These are phyloP conservation scores for Cephus runcator DNA, from an alignment of 2,888 invertebrate species.

Conservation along the genomic window DNA sequence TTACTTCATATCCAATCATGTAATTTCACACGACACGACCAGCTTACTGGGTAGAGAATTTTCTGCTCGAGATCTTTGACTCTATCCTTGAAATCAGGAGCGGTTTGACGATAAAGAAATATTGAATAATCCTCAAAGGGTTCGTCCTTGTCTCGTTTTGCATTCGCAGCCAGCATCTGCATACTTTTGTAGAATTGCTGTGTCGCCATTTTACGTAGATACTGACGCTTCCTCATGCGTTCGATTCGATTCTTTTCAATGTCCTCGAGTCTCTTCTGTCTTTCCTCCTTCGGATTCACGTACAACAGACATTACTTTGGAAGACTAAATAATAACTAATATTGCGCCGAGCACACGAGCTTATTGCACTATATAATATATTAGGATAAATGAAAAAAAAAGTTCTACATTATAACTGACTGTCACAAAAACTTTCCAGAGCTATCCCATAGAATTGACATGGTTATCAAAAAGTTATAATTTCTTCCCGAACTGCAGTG, in stretches of 20 bases:
- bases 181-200: slow-evolving; percentile 87
- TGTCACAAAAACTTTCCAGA: not conserved
- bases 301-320: slow-evolving; percentile 25
- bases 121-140: slow-evolving; percentile 87
- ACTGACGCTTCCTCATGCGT: slow-evolving; percentile 73
- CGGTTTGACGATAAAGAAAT: slow-evolving; percentile 86
- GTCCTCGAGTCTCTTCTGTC: slow-evolving; percentile 79
- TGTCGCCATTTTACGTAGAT: slow-evolving; percentile 79
- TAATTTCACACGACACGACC: slow-evolving; percentile 18
- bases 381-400: not conserved
- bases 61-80: slow-evolving; percentile 84
- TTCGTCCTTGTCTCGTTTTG: slow-evolving; percentile 72
- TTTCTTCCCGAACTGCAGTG: slow-evolving; percentile 43
- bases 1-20: not conserved
- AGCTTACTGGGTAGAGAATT: slow-evolving; percentile 78
- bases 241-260: slow-evolving; percentile 76
- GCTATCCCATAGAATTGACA: not conserved
- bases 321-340: slow-evolving; percentile 18
- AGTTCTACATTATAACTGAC: slow-evolving; percentile 6
- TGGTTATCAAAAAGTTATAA: slow-evolving; percentile 16
- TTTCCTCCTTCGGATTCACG: slow-evolving; percentile 72
- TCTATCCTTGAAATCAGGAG: slow-evolving; percentile 85
- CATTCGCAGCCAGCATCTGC: slow-evolving; percentile 85
- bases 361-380: not conserved
- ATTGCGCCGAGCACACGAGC: not conserved